Evolutionary conservation across 2,888 invertebrate genomes (phyloP).

Genomic region (Petrolisthes cinctipes): DNA sequence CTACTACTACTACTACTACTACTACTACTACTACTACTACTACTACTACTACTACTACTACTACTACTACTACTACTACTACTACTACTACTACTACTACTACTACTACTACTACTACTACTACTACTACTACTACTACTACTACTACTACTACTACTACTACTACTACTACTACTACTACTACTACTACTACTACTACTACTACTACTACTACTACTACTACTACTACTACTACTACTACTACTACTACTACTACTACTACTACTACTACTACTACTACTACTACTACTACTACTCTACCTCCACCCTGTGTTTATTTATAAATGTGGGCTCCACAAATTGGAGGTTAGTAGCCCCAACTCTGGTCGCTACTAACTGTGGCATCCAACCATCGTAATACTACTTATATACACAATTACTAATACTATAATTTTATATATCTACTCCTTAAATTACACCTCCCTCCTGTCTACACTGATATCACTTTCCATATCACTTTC

Average conservation of each 20-base stretch:
- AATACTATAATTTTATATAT: no score
- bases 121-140: neutral
- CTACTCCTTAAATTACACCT: no score
- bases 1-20: neutral
- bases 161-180: neutral
- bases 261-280: neutral
- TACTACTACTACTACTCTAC: neutral
- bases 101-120: neutral
- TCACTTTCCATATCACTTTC: no score
- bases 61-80: neutral
- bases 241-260: neutral
- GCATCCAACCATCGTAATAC: no score
- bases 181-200: neutral
- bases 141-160: neutral
- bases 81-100: neutral
- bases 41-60: neutral
- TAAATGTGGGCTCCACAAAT: no score
- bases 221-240: neutral
- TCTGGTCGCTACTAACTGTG: no score
- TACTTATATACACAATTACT: no score
- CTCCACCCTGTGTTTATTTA: no score
- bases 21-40: neutral
- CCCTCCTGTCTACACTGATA: no score
- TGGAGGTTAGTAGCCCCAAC: no score
- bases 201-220: no score